A percentile compares a stretch with the other conserved stretches of the same genome.
Evolutionary conservation across 2,113 vertebrate genomes (phyloP).

Genomic region (Melospiza melodia): DNA sequence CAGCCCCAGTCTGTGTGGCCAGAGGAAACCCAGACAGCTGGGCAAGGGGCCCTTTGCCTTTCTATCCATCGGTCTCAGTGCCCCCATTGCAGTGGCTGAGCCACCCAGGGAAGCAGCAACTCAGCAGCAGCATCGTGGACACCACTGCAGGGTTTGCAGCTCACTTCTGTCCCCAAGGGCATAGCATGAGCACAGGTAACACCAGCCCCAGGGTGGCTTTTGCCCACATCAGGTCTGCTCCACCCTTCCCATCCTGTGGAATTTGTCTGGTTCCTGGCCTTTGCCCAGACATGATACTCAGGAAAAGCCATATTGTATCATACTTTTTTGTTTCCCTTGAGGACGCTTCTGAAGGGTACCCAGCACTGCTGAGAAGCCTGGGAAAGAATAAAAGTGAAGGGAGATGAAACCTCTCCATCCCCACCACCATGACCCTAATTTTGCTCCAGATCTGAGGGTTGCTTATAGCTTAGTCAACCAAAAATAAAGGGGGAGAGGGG

Average conservation of each 20-base stretch:
- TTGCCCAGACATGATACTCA: background rate
- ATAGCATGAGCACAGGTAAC: background rate
- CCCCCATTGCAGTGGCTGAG: background rate
- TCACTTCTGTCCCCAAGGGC: background rate
- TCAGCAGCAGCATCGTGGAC: background rate
- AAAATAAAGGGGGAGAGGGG: background rate
- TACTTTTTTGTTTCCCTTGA: background rate
- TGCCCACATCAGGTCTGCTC: background rate
- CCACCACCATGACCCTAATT: background rate
- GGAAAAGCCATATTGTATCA: background rate
- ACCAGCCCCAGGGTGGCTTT: background rate
- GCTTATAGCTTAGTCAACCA: background rate
- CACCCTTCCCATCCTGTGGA: background rate
- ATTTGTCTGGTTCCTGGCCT: background rate
- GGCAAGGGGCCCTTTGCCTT: background rate
- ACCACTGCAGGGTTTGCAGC: background rate
- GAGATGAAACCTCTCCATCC: background rate
- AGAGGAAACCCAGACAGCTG: background rate
- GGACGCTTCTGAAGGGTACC: background rate
- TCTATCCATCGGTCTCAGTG: fast-evolving
- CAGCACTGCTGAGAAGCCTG: background rate
- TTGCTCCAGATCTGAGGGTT: background rate
- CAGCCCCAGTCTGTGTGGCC: background rate
- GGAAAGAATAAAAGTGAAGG: background rate
- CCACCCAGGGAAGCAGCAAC: background rate